Evolutionary conservation across 1,140 invertebrate genomes (phyloP).

Genomic region (Andricus grossulariae): DNA sequence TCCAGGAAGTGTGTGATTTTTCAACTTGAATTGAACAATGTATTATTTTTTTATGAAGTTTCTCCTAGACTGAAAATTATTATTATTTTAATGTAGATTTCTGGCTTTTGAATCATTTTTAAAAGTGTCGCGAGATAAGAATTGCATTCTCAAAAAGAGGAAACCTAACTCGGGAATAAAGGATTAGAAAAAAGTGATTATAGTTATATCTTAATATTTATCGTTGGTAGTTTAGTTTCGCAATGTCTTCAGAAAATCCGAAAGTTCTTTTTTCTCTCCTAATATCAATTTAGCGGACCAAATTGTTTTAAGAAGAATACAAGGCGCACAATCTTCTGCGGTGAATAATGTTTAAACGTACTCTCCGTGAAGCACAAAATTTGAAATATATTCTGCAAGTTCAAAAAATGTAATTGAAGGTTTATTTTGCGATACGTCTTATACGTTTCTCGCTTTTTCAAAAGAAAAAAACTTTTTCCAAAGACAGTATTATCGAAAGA

Average conservation of each 20-base stretch:
- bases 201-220: background rate
- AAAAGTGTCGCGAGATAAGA: constrained; percentile 43
- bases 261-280: background rate
- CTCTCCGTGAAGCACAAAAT: background rate
- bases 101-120: constrained; percentile 40
- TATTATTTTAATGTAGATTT: background rate
- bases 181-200: background rate
- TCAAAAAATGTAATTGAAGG: background rate
- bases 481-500: constrained; percentile 23
- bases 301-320: background rate
- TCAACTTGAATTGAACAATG: background rate
- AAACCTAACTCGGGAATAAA: background rate
- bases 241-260: background rate
- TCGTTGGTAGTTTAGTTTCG: background rate
- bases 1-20: constrained; percentile 31
- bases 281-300: background rate
- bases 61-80: background rate
- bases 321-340: background rate
- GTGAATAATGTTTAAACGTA: background rate
- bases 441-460: background rate
- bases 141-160: background rate
- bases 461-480: background rate
- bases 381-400: background rate
- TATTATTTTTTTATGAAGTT: constrained; percentile 4
- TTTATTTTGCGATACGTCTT: background rate